Base-by-base conservation (phyloP, 2,888 invertebrate species). In the Eumerus sabulonum region DNA sequence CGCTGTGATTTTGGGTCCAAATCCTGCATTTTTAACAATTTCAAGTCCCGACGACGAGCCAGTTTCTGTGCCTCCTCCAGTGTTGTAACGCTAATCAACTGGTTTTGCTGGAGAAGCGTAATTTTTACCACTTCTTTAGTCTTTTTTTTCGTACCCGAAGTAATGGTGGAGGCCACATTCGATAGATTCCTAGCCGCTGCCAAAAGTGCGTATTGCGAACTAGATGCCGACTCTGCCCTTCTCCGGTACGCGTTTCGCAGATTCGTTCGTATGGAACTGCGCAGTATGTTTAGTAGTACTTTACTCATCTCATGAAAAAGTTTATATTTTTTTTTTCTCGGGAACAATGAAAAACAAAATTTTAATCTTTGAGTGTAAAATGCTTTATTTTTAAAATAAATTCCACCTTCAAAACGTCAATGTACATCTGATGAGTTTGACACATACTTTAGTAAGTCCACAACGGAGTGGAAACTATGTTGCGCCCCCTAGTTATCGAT, bases 51-150 rank as follows among this genome's bases (percentile, higher is more conserved):
- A 44, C 93, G 90, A 70, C 91, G 90, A 0, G 95, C 93, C 72
- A 95, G 84, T 85, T 91, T 94, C 83, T 92, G 90, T 0, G 95
- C 95, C 83, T 93, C 93, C 81, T 92, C 92, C 19, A 95, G 82
- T 19, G 93, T 92, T 0, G 91, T 91, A 1, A 94, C 90, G 76
- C 89, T 90, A 16, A 93, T 87, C 35, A 90, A 88, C 83, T 92
- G 89, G 85, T 93, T 91, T 36, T 90, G 88, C 40, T 90, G 89
- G 70, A 94, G 89, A 27, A 95, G 87, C 0, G 94, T 94, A 79
- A 95, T 93, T 87, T 91, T 92, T n/a, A 76, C 17, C 17, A 82
- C 35, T 56, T 48, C 62, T 76, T 85, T 70, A 53, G 72, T 9
- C 57, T 82, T 83, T 17, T 51, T 82, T 36, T 51, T 54, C 38